Evolutionary conservation across 2,888 invertebrate genomes (phyloP).

Genomic region (Orthosia gothica): DNA sequence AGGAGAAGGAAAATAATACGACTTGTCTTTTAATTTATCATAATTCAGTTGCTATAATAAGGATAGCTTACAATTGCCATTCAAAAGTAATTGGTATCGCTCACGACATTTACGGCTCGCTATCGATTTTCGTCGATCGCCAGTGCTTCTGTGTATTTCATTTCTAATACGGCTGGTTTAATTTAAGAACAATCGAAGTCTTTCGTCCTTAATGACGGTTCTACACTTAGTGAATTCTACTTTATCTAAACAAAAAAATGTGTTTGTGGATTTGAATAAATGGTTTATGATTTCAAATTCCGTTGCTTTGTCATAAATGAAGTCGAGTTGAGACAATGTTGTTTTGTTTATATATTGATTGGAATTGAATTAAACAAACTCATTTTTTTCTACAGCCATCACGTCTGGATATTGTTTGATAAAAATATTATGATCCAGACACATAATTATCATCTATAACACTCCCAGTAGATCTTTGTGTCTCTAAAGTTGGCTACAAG

Average conservation of each 20-base stretch:
- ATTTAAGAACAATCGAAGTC: constrained; percentile 32
- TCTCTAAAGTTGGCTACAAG: no score
- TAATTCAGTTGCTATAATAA: constrained; percentile 15
- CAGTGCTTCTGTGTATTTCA: constrained; percentile 9
- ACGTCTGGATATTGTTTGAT: not conserved
- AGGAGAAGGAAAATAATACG: not conserved
- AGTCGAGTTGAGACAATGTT: not conserved
- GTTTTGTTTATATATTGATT: constrained; percentile 6
- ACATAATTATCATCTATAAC: no score
- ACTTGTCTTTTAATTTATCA: constrained; percentile 4
- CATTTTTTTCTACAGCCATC: not conserved
- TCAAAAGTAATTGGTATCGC: constrained; percentile 42
- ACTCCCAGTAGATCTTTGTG: no score
- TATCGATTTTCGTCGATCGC: constrained; percentile 52
- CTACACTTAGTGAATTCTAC: not conserved
- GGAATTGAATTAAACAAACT: not conserved
- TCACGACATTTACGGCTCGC: constrained; percentile 45
- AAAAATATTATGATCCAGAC: not conserved
- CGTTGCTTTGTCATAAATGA: not conserved
- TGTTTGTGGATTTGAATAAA: not conserved
- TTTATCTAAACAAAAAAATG: not conserved
- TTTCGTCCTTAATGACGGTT: not conserved
- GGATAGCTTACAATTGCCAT: constrained; percentile 34
- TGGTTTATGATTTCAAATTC: not conserved
- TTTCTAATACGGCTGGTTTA: constrained; percentile 30